Base-by-base conservation (phyloP, 2,113 vertebrate genomes). In the Aptenodytes forsteri region DNA sequence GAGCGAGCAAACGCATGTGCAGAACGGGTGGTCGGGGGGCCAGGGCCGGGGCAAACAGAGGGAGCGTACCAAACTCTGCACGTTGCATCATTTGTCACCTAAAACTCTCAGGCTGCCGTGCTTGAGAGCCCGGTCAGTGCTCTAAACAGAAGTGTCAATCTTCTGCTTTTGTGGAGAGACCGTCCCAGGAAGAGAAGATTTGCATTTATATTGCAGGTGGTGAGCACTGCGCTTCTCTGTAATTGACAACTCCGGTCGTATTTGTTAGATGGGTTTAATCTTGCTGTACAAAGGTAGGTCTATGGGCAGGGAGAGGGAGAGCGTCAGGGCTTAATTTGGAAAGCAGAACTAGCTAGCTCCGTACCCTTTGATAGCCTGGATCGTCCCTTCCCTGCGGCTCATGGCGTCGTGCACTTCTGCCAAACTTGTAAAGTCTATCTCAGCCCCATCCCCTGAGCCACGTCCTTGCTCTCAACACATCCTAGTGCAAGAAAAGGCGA, bases 361-460 rank as follows among this genome's bases (percentile, higher is more conserved):
- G 1, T 59, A 38, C 36, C 16, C 64, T 71, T 61, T 36, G 36
- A 32, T 16, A 56, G 32, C 36, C 38, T 44, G 49, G 22, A 16
- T 73, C 44, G 25, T 50, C 13, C 32, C 29, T 82, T 77, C 61
- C n/a, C 40, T 59, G 30, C 27, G 40, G 12, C 17, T 87, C n/a
- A 2, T 8, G 36, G 44, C 0, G 0, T n/a, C 2, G 1, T 25
- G 55, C 9, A 5, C 6, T 56, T 59, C 76, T 72, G 38, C 34
- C 86, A 62, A 23, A 49, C 26, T 13, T 32, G 10, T 40, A 7
- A 65, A 46, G 13, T 44, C 38, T 23, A 5, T 27, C 44, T 78
- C 19, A 6, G 36, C 25, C 20, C 36, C 21, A 9, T 44, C 17
- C 59, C 18, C 44, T 18, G 40, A 47, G 30, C 36, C 9, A 16